Evolutionary conservation across 2,797 vertebrate species (phyloP), one percentile per base, ranked within the genome.

Genomic region (Sebastes cheni): DNA sequence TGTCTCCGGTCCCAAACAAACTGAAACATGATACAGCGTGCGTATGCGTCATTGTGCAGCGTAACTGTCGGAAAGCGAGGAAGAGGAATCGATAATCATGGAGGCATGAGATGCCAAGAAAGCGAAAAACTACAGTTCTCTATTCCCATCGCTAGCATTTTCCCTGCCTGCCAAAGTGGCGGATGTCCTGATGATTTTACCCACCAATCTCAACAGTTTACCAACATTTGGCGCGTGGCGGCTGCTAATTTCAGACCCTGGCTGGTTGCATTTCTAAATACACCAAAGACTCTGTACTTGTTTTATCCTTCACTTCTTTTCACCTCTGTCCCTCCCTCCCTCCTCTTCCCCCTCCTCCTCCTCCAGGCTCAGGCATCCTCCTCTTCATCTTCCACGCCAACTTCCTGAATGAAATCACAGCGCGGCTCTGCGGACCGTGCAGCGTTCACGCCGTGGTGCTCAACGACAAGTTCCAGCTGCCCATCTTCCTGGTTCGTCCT

Each of bases 401-500:
- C 89, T 97, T 97, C 91, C 95, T 97, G 88, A 97, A 93, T 86
- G 96, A 98, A 9, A 96, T 99, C 25, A 83, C 96, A 42, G 98
- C 98, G 72, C 94, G 98, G 68, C 97, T 99, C 64, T 98, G 97
- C 52, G 98, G 98, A 75, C 96, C 98, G 16, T 99, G 98, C 92
- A 97, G 98, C 29, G 98, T 99, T 60, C 98, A 99, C 69, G 98
- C 98, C 8, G 98, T 99, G 71, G 96, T 99, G 88, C 95, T 99
- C 93, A 99, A 99, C 0, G 98, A 99, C 93, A 99, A 98, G 92
- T 99, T 99, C 92, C 98, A 99, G 92, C 96, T 99, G 86, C 98
- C 98, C 67, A 95, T 99, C 86, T 99, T 99, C 93, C 94, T 99
- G 97, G 98, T 99, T 93, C 93, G 94, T 90, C 46, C 23, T 50